These are phyloP conservation scores for Tamias sibiricus DNA, from an alignment of 2,113 vertebrate genomes.

Conservation along the genomic window DNA sequence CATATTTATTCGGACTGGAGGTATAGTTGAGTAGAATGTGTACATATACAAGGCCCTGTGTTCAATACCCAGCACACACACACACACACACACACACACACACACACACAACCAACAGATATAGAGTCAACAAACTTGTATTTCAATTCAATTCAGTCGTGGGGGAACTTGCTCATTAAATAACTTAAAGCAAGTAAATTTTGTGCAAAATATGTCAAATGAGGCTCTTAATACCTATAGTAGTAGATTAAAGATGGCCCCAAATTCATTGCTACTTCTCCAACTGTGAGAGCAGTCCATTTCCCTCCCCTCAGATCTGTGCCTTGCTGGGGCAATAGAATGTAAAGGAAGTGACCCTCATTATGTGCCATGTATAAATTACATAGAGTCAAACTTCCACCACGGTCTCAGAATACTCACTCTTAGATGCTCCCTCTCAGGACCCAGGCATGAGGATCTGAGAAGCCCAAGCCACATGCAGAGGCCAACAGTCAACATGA, in stretches of 20 bases:
- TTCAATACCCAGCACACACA: too few species aligned
- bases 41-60: too few species aligned
- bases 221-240: background rate
- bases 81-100: too few species aligned
- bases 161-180: background rate
- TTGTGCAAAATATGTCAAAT: constrained; percentile 1
- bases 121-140: background rate
- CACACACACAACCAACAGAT: background rate
- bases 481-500: background rate
- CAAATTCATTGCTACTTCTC: background rate
- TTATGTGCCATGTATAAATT: background rate
- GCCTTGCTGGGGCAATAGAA: background rate
- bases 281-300: background rate
- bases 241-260: background rate
- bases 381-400: background rate
- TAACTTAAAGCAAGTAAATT: constrained; percentile 8
- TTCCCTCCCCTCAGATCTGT: background rate
- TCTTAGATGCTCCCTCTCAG: background rate
- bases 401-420: background rate
- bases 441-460: background rate
- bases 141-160: background rate
- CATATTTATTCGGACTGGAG: background rate
- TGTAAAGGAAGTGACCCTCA: background rate
- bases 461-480: background rate
- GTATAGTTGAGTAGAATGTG: background rate